Conservation (phyloP, 1,140 invertebrate species). For the Oscheius sp. region DNA sequence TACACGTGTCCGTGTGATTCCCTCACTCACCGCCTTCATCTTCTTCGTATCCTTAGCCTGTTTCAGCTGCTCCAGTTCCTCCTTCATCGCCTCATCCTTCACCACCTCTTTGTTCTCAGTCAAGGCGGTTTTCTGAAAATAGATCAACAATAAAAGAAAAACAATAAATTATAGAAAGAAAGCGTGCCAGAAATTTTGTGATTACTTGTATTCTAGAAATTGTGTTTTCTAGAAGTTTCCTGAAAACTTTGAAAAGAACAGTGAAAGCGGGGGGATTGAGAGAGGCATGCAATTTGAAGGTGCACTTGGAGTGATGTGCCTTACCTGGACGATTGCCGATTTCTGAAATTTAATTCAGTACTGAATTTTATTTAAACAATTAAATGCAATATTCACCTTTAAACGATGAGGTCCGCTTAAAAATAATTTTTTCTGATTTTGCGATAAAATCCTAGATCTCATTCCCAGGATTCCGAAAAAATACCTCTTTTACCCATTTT, state of each 20-base stretch:
- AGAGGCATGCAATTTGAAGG: too few relatives aligned
- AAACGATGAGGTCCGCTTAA: too few relatives aligned
- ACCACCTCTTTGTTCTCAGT: conserved; percentile 41
- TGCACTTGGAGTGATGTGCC: too few relatives aligned
- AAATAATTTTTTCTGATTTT: too few relatives aligned
- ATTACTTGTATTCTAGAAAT: neutral
- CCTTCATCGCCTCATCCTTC: conserved; percentile 54
- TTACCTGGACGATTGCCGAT: too few relatives aligned
- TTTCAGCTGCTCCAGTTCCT: conserved; percentile 41
- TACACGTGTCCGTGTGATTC: too few relatives aligned
- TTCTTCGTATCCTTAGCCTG: conserved; percentile 17
- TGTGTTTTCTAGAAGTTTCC: neutral
- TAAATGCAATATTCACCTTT: too few relatives aligned
- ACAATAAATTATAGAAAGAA: neutral
- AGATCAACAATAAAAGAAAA: neutral
- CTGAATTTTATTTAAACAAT: too few relatives aligned
- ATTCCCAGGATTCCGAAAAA: too few relatives aligned
- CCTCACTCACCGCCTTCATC: conserved; percentile 25
- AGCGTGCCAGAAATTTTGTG: neutral
- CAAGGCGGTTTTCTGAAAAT: conserved; percentile 50
- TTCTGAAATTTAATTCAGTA: too few relatives aligned
- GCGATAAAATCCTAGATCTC: too few relatives aligned
- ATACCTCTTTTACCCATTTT: too few relatives aligned
- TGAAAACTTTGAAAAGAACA: neutral
- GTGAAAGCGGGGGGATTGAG: neutral